Evolutionary conservation across 2,888 invertebrate species (phyloP), one percentile per base, ranked within the genome.

Genomic region (Oscheius sp.): DNA sequence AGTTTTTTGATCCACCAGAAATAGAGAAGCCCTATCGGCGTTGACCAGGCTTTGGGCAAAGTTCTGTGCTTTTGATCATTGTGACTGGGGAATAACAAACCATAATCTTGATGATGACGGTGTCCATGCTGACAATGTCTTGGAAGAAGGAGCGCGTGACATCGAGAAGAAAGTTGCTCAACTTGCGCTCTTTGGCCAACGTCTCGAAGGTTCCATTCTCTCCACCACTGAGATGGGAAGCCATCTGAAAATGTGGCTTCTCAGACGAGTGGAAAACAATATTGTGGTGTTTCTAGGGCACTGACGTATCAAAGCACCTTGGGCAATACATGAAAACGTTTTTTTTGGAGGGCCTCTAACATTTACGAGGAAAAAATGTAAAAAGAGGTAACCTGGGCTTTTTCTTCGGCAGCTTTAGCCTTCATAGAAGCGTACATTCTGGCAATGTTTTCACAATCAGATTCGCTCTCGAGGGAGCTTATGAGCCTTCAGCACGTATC

Each of bases 111-210:
- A 93, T 93, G 48, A 95, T 94, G 0, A 95, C 92, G 75, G 92
- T 92, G 84, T 94, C 94, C 91, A 94, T 93, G 80, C 94, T 94
- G 62, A 94, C 93, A 92, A 95, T 94, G 87, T 95, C 94, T 91
- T 94, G 94, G 88, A 95, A 95, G 87, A 95, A 94, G 9, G 94
- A 94, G 89, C 93, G 94, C 63, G 94, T 94, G 50, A 94, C 94
- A 68, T 93, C 93, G 66, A 94, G 90, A 0, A 94, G 91, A 88
- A 94, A 94, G 78, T 93, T 94, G 63, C 65, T 73, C 35, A 81
- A 59, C 57, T 82, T 79, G 32, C 80, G 60, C 50, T 82, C 76
- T 76, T 78, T 79, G 60, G 82, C 85, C 62, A 83, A 73, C 42
- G 82, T 80, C 47, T 86, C 85, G 48, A 78, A 78, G 29, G 75